Percentiles rank a stretch among this genome's conserved stretches.
Conservation (phyloP, 2,113 vertebrate genomes). For the Abramis brama region DNA sequence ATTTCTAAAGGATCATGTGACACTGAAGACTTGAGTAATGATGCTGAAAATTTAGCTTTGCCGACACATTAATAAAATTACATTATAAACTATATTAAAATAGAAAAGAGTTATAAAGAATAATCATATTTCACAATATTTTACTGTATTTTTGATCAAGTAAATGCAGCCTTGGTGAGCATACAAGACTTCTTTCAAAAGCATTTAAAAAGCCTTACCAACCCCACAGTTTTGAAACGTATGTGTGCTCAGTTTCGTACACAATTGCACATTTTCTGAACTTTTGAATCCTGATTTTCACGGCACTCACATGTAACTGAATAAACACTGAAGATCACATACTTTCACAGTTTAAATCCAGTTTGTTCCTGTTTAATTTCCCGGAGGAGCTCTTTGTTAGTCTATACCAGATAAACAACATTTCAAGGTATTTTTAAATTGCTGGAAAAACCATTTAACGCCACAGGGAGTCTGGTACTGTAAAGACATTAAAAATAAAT, state of each 20-base stretch:
- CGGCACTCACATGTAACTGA: background rate
- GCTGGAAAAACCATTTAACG: conserved; percentile 54
- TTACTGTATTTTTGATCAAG: background rate
- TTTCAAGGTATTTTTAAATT: conserved; percentile 49
- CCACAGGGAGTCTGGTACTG: conserved; percentile 46
- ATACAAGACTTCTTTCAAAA: background rate
- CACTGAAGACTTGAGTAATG: background rate
- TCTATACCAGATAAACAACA: conserved; percentile 44
- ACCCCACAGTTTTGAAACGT: background rate
- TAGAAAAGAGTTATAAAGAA: no score
- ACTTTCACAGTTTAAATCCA: conserved; percentile 4
- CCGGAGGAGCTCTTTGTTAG: conserved; percentile 28
- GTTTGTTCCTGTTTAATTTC: conserved; percentile 49
- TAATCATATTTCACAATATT: background rate
- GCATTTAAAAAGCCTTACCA: background rate
- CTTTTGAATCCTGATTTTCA: background rate
- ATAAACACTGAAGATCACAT: background rate
- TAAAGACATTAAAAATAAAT: conserved; percentile 47
- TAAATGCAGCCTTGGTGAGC: background rate
- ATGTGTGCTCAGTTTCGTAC: background rate
- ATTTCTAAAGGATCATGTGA: background rate
- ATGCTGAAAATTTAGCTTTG: background rate
- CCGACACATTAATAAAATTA: background rate
- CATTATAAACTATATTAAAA: no score
- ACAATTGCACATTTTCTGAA: background rate